Percentiles rank a stretch among this genome's conserved stretches.
phyloP scores from a whole-genome alignment of 2,797 vertebrate genomes.

The Rallus crepitans region DNA sequence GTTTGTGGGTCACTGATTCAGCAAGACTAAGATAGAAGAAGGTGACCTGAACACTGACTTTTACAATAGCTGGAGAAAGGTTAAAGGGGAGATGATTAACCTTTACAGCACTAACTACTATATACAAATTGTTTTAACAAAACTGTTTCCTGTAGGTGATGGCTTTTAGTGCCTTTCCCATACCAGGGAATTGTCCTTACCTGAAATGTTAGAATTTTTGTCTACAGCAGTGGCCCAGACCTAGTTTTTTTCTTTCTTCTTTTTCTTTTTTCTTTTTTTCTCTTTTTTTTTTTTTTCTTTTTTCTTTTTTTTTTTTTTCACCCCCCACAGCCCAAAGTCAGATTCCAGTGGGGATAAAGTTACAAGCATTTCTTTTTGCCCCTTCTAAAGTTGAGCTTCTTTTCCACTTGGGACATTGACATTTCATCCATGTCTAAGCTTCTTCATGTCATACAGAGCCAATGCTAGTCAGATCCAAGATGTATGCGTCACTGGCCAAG shows the following conservation, averaged over 20 bases:
- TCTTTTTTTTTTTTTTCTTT: too few relatives aligned
- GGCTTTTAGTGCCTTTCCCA: background rate
- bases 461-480: too few relatives aligned
- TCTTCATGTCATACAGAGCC: too few relatives aligned
- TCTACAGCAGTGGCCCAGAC: background rate
- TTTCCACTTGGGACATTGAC: background rate
- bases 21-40: background rate
- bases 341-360: background rate
- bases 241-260: background rate
- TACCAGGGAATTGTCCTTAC: background rate
- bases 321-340: background rate
- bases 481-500: too few relatives aligned
- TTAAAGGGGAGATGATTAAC: background rate
- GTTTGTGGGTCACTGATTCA: constrained; percentile 38
- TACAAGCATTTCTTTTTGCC: background rate
- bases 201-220: background rate
- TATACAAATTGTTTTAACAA: background rate
- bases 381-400: background rate
- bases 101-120: background rate
- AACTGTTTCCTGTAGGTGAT: background rate
- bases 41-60: background rate
- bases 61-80: background rate
- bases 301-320: too few relatives aligned
- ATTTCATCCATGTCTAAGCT: background rate
- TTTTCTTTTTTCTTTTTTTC: too few relatives aligned